These are phyloP conservation scores for Enteromius treurensis DNA, from an alignment of 2,797 vertebrate genomes.

Conservation along the genomic window DNA sequence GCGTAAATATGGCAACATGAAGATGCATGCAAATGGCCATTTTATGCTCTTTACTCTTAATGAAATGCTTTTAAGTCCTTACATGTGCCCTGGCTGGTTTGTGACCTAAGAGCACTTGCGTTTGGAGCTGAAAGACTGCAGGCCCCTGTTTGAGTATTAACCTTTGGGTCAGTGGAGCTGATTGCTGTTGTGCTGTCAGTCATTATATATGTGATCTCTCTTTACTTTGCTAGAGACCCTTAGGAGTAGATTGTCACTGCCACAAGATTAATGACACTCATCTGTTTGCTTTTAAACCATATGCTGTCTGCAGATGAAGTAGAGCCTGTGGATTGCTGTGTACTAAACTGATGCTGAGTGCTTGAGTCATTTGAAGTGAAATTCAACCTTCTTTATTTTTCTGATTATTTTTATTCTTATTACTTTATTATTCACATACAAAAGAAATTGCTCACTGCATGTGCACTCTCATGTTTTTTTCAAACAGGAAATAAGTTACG, in stretches of 20 bases:
- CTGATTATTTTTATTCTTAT: neutral
- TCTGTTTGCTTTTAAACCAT: constrained; percentile 47
- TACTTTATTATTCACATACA: too few species aligned
- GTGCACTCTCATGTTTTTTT: neutral
- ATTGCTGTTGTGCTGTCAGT: constrained; percentile 34
- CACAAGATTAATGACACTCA: constrained; percentile 45
- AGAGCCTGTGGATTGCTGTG: neutral
- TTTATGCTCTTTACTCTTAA: constrained; percentile 39
- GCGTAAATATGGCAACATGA: neutral
- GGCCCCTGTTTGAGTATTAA: constrained; percentile 41
- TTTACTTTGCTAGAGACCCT: constrained; percentile 49
- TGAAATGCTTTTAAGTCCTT: constrained; percentile 23
- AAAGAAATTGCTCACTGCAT: neutral
- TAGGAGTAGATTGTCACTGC: constrained; percentile 39
- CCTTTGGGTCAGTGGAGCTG: constrained; percentile 40
- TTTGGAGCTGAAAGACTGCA: constrained; percentile 38
- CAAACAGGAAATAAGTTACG: neutral
- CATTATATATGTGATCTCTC: constrained; percentile 44
- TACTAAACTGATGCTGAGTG: neutral
- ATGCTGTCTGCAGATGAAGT: constrained; percentile 42
- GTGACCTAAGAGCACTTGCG: constrained; percentile 16
- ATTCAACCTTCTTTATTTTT: neutral
- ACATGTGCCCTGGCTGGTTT: constrained; percentile 22
- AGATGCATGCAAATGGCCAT: constrained; percentile 21
- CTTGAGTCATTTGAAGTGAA: neutral